These are phyloP conservation scores for Subacronicta megacephala DNA, from an alignment of 2,888 invertebrate genomes.

Conservation along the genomic window DNA sequence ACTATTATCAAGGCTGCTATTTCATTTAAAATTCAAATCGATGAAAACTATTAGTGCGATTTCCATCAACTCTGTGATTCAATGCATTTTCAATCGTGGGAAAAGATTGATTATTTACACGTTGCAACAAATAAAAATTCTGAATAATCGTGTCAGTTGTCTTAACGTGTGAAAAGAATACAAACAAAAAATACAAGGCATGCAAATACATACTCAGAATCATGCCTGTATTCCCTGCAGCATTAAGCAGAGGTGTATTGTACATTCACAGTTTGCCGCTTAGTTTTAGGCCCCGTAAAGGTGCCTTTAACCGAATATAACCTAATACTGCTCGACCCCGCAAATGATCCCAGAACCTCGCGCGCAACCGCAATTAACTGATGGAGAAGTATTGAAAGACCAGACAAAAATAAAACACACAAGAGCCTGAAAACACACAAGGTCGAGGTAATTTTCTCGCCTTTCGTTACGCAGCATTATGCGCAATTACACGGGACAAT, in stretches of 20 bases:
- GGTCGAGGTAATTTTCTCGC: slow-evolving; percentile 51
- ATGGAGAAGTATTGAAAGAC: background rate
- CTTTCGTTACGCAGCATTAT: slow-evolving; percentile 42
- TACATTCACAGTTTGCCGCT: too few species aligned
- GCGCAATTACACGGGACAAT: slow-evolving; percentile 62
- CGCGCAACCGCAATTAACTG: too few species aligned
- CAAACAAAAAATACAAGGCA: too few species aligned
- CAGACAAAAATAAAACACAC: slow-evolving; percentile 6
- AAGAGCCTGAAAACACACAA: slow-evolving; percentile 30
- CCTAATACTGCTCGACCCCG: too few species aligned
- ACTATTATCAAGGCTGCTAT: background rate
- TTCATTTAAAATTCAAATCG: slow-evolving; percentile 6
- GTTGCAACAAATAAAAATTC: background rate
- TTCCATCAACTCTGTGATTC: slow-evolving; percentile 12
- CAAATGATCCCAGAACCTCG: too few species aligned
- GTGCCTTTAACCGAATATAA: too few species aligned
- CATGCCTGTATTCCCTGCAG: too few species aligned
- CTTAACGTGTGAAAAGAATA: too few species aligned
- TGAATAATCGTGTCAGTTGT: too few species aligned
- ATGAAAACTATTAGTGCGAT: slow-evolving; percentile 3
- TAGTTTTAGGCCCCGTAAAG: too few species aligned
- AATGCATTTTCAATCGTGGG: slow-evolving; percentile 7
- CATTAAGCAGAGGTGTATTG: too few species aligned
- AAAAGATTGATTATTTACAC: background rate
- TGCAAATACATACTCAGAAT: too few species aligned